Percentiles rank a stretch among this genome's conserved stretches.
Evolutionary conservation across 2,888 invertebrate genomes (phyloP).

Genomic region (Drosophila meridionalis): DNA sequence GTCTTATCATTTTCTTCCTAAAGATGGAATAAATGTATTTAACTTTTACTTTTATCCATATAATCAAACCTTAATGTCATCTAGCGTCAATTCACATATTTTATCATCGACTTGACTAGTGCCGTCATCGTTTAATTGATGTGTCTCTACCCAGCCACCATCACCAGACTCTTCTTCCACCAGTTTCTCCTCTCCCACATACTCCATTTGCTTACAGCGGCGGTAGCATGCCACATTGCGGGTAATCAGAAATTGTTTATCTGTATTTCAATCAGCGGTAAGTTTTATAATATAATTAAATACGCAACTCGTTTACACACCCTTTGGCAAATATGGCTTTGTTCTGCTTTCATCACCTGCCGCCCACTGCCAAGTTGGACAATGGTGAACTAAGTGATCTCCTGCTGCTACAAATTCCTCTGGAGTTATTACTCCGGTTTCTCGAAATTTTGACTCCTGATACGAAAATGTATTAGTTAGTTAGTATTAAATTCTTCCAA

Average conservation of each 20-base stretch:
- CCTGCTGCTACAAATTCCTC: conserved; percentile 99
- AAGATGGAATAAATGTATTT: background rate
- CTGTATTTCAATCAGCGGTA: conserved; percentile 77
- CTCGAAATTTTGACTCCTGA: conserved; percentile 98
- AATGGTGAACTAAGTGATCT: conserved; percentile 99
- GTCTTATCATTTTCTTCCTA: conserved; percentile 75
- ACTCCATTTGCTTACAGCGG: conserved; percentile 92
- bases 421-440: conserved; percentile 99
- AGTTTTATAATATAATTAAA: background rate
- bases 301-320: conserved; percentile 68
- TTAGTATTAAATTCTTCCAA: conserved; percentile 6
- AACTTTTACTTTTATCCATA: background rate
- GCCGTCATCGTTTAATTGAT: conserved; percentile 90
- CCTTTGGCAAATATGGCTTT: conserved; percentile 93
- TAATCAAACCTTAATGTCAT: conserved; percentile 86
- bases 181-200: conserved; percentile 91
- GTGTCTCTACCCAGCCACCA: conserved; percentile 99
- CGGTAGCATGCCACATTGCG: conserved; percentile 98
- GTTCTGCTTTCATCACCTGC: conserved; percentile 94
- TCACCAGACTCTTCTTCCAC: conserved; percentile 94
- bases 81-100: conserved; percentile 94
- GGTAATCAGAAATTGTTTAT: conserved; percentile 98
- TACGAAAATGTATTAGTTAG: background rate
- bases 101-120: conserved; percentile 87
- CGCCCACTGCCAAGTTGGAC: conserved; percentile 99